phyloP scores from a whole-genome alignment of 1,140 invertebrate genomes.

The Trachymyrmex cornetzi region DNA sequence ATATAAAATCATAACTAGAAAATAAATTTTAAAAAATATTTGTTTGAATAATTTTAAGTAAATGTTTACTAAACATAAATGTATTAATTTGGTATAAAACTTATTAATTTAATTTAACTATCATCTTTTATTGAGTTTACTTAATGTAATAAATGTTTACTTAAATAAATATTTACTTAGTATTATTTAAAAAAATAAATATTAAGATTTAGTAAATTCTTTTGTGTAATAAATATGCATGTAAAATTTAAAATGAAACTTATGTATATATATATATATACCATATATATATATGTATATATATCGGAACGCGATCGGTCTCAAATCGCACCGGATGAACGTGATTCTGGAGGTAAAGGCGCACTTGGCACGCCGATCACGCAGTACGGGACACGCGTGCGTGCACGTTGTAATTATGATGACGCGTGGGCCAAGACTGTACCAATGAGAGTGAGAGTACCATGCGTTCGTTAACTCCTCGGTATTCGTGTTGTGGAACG shows the following conservation, averaged over 20 bases:
- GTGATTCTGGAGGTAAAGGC: slow-evolving; percentile 27
- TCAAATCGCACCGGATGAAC: not conserved
- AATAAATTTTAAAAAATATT: no score
- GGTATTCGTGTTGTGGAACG: slow-evolving; percentile 50
- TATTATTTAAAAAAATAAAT: no score
- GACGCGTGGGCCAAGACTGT: slow-evolving; percentile 84
- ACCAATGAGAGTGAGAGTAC: slow-evolving; percentile 78
- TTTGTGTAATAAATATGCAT: no score
- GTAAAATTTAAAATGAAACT: no score
- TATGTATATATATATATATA: not conserved
- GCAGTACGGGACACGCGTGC: slow-evolving; percentile 82
- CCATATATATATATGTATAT: not conserved
- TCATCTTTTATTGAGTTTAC: no score
- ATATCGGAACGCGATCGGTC: not conserved
- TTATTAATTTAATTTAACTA: no score
- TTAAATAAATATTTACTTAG: no score
- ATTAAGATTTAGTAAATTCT: no score
- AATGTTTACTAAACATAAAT: no score
- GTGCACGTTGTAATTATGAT: slow-evolving; percentile 84
- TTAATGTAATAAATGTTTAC: no score
- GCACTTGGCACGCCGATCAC: slow-evolving; percentile 80
- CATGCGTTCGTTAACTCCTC: slow-evolving; percentile 81
- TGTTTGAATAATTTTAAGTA: no score
- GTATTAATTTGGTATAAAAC: no score
- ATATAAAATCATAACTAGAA: not conserved